phyloP scores from a whole-genome alignment of 2,797 vertebrate genomes.

The Lophotriccus pileatus region DNA sequence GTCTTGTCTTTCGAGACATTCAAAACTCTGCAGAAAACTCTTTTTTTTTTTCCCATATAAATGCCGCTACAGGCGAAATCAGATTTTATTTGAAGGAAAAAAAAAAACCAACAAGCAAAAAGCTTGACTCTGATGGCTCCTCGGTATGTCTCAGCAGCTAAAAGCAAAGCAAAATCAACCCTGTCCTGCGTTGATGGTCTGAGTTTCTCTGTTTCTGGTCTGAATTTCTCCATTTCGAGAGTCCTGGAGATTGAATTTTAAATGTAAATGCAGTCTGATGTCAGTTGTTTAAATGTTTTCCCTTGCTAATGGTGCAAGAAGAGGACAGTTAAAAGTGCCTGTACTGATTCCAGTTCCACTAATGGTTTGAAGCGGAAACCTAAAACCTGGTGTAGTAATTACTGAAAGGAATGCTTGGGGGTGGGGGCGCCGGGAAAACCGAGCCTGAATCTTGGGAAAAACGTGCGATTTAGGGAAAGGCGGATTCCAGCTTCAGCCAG shows the following conservation, averaged over 20 bases:
- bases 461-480: background rate
- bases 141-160: background rate
- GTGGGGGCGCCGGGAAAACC: background rate
- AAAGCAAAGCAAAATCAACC: background rate
- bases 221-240: background rate
- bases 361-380: conserved; percentile 78
- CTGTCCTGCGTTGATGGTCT: background rate
- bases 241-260: background rate
- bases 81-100: background rate
- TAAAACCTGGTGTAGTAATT: conserved; percentile 73
- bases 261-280: conserved; percentile 26
- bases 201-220: background rate
- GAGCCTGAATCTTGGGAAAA: background rate
- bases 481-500: background rate
- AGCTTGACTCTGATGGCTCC: background rate
- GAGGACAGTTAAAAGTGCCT: conserved; percentile 71
- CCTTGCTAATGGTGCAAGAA: conserved; percentile 36
- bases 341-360: conserved; percentile 77
- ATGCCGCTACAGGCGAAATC: background rate
- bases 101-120: background rate
- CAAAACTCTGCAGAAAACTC: background rate
- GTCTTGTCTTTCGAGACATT: conserved; percentile 46
- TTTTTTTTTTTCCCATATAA: background rate
- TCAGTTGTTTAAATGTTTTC: conserved; percentile 56
- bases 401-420: conserved; percentile 75